phyloP scores from a whole-genome alignment of 2,888 invertebrate genomes.

The Autographa gamma region DNA sequence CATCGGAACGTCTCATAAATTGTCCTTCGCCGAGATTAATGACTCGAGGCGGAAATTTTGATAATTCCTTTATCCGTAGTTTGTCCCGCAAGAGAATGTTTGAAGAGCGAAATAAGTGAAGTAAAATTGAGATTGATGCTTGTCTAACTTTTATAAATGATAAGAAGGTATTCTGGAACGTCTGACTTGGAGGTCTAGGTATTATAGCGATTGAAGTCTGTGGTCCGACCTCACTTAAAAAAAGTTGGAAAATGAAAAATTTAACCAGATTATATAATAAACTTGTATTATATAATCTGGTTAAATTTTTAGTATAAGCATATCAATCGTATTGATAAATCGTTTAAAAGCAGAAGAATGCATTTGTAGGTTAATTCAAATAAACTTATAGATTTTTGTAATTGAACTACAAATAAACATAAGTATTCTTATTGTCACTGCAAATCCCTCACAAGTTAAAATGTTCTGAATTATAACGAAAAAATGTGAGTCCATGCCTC shows the following conservation, averaged over 20 bases:
- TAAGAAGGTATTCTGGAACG: not conserved
- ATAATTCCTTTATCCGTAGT: slow-evolving; percentile 11
- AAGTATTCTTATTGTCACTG: not conserved
- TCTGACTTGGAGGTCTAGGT: slow-evolving; percentile 9
- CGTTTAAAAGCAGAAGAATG: too few relatives aligned
- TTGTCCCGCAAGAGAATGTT: not conserved
- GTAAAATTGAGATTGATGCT: slow-evolving; percentile 6
- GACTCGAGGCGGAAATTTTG: slow-evolving; percentile 7
- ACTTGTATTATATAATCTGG: too few relatives aligned
- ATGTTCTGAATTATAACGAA: not conserved
- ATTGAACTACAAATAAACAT: not conserved
- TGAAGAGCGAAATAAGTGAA: slow-evolving; percentile 2
- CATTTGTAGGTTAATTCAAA: too few relatives aligned
- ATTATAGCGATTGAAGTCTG: not conserved
- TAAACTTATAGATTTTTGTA: not conserved
- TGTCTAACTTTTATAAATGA: slow-evolving; percentile 14
- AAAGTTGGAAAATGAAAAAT: too few relatives aligned
- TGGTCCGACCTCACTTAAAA: not conserved
- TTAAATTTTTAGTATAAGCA: too few relatives aligned
- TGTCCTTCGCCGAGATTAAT: slow-evolving; percentile 6
- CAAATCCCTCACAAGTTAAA: not conserved
- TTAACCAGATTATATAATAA: too few relatives aligned
- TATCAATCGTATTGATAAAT: too few relatives aligned
- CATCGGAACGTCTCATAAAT: slow-evolving; percentile 8
- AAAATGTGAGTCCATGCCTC: not conserved